Base-by-base conservation (phyloP, 2,113 vertebrate species). In the Sisor rabdophorus region DNA sequence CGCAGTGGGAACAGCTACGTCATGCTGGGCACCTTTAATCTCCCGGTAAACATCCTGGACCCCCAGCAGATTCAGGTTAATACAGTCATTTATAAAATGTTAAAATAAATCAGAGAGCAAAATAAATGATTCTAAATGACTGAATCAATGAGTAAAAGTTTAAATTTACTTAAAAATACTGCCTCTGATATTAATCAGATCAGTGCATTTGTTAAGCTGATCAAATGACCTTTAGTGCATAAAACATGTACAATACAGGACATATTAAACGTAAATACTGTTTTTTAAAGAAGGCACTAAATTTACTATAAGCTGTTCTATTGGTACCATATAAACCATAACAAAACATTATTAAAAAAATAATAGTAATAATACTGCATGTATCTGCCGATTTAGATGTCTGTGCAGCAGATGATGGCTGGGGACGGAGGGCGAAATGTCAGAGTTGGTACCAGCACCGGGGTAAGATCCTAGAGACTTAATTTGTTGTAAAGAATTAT, bases 1-100 rank as follows among this genome's bases (percentile, higher is more conserved):
- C 93, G 94, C 76, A 96, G 95, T 13, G 94, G 93, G 74, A 96
- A 96, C 91, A 95, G 94, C 90, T 96, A 97, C 59, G 94, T 97
- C 58, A 96, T 96, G 95, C 92, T 97, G 55, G 95, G 94, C 74
- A 95, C 95, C 71, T 96, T 97, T 86, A 96, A 97, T 86, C 90
- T 97, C 48, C 95, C 95, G 15, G 92, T 96, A 82, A 96, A 95
- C 87, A 88, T 93, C 80, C 92, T 93, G 89, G 92, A 92, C 71
- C 91, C 91, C 1, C 90, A 93, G 83, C 90, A 93, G 79, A 92
- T 92, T 73, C 92, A 92, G 88, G 92, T 92, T n/a, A 65, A 4
- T 40, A 64, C 7, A 36, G 32, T 36, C 20, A 71, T 78, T 56
- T 56, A n/a, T 64, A 58, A 10, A n/a, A 68, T 8, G 9, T 58